Percentiles rank a stretch among this genome's conserved stretches.
phyloP scores from a whole-genome alignment of 2,888 invertebrate species.

The Brassicogethes aeneus region DNA sequence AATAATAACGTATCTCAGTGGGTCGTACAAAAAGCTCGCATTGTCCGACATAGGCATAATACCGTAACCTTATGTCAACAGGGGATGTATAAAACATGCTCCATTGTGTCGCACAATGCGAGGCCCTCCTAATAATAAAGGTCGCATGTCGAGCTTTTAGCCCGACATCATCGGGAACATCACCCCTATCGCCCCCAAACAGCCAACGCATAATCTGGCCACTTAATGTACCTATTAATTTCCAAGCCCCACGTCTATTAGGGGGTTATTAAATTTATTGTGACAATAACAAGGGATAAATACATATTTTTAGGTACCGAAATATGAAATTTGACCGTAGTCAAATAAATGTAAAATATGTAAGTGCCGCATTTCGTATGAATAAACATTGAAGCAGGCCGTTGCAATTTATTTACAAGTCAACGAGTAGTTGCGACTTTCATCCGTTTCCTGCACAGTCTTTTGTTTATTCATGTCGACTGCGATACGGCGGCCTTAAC shows the following conservation, averaged over 20 bases:
- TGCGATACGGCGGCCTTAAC: slow-evolving; percentile 12
- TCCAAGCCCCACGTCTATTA: no score
- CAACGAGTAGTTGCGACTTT: slow-evolving; percentile 19
- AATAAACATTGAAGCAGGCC: slow-evolving; percentile 33
- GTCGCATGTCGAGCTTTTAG: slow-evolving; percentile 33
- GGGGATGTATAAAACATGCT: slow-evolving; percentile 29
- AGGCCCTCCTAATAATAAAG: slow-evolving; percentile 29
- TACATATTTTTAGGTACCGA: no score
- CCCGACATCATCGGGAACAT: no score
- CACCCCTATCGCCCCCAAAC: no score
- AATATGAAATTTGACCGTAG: background rate
- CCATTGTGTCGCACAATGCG: slow-evolving; percentile 30
- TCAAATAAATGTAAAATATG: slow-evolving; percentile 27
- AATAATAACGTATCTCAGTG: background rate
- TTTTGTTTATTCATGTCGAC: slow-evolving; percentile 27
- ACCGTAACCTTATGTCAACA: slow-evolving; percentile 35
- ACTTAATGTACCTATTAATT: no score
- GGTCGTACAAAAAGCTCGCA: slow-evolving; percentile 5
- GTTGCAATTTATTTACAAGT: slow-evolving; percentile 29
- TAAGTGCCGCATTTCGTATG: slow-evolving; percentile 31
- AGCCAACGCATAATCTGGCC: no score
- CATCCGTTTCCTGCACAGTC: slow-evolving; percentile 26
- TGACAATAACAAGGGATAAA: no score
- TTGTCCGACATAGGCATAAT: slow-evolving; percentile 23
- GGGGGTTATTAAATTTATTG: no score